Evolutionary conservation across 2,113 vertebrate genomes (phyloP).

Genomic region (Nesoenas mayeri): DNA sequence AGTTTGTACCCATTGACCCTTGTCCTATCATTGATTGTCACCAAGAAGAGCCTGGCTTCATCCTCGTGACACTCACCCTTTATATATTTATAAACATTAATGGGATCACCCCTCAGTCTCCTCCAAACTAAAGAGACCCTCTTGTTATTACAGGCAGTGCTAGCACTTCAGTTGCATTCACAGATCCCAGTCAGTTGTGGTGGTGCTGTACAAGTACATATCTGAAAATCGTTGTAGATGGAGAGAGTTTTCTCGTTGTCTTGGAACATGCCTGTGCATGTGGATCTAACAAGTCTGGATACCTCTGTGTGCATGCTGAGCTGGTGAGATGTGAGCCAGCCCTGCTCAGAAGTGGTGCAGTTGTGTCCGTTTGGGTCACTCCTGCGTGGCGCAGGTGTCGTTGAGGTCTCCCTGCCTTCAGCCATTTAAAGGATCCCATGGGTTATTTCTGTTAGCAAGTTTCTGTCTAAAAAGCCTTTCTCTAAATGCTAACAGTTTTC

Average conservation of each 20-base stretch:
- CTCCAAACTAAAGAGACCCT: neutral
- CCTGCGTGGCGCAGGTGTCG: neutral
- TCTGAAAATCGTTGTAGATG: neutral
- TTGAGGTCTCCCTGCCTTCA: neutral
- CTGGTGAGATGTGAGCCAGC: neutral
- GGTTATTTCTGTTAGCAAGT: neutral
- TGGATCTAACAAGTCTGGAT: neutral
- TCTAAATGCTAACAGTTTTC: neutral
- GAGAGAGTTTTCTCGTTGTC: neutral
- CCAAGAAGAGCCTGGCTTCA: too few species aligned
- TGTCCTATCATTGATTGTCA: too few species aligned
- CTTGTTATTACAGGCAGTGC: neutral
- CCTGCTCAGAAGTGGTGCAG: rapidly evolving
- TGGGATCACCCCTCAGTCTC: too few species aligned
- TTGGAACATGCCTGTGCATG: neutral
- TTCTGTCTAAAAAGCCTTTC: neutral
- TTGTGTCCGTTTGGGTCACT: neutral
- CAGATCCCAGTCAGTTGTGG: neutral
- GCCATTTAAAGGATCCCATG: neutral
- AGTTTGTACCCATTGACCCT: too few species aligned
- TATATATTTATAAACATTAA: too few species aligned
- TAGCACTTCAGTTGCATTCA: rapidly evolving
- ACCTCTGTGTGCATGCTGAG: rapidly evolving
- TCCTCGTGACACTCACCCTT: too few species aligned
- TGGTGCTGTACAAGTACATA: neutral